Conservation (phyloP, 30 jellyfish, hydroid and myxozoan genomes). For the Aurelia aurita region DNA sequence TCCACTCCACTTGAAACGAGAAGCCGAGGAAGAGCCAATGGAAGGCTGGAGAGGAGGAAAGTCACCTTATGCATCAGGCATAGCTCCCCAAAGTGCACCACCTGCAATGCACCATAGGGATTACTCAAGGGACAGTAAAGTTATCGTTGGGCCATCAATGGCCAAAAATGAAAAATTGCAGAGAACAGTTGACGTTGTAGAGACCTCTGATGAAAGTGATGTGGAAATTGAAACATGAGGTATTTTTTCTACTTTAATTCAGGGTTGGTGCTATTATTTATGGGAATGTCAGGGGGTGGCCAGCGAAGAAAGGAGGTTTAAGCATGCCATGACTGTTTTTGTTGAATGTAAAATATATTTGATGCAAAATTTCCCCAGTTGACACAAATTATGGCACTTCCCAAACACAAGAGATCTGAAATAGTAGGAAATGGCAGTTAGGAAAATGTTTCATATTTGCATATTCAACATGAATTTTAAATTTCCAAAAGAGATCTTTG, state of each 20-base stretch:
- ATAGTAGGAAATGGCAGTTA: too few species aligned
- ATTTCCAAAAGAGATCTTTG: too few species aligned
- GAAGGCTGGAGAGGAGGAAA: slow-evolving; percentile 65
- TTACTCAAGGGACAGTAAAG: slow-evolving; percentile 50
- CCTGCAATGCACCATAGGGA: slow-evolving; percentile 39
- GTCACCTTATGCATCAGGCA: slow-evolving; percentile 60
- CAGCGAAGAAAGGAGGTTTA: too few species aligned
- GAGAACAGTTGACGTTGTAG: slow-evolving; percentile 51
- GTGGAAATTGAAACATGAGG: slow-evolving; percentile 80
- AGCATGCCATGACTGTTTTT: too few species aligned
- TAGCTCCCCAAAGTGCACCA: slow-evolving; percentile 30
- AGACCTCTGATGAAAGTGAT: slow-evolving; percentile 82
- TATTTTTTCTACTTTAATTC: background rate
- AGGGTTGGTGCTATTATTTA: background rate
- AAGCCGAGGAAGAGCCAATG: slow-evolving; percentile 71
- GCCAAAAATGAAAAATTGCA: slow-evolving; percentile 17
- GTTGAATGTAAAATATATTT: too few species aligned
- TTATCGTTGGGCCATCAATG: slow-evolving; percentile 24
- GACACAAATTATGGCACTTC: too few species aligned
- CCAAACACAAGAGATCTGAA: too few species aligned
- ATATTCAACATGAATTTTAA: too few species aligned
- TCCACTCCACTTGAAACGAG: slow-evolving; percentile 67
- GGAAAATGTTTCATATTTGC: too few species aligned
- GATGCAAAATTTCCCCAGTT: too few species aligned
- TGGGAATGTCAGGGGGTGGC: too few species aligned